Evolutionary conservation across 2,797 vertebrate genomes (phyloP).

Genomic region (Sternarchorhynchus goeldii): DNA sequence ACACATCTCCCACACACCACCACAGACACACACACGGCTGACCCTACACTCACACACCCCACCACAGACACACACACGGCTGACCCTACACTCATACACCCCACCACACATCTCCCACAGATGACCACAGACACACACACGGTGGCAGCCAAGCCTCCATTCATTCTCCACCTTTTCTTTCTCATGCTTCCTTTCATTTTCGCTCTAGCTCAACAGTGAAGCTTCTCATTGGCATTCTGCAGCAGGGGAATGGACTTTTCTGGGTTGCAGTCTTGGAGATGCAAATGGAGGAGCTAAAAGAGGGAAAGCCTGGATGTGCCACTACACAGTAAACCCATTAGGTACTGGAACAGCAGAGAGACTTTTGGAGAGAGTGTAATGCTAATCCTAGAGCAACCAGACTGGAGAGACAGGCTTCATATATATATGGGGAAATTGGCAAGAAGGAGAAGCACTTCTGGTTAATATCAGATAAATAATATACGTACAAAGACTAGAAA

Average conservation of each 20-base stretch:
- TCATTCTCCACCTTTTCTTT: background rate
- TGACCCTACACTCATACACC: slow-evolving; percentile 19
- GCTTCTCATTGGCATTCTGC: background rate
- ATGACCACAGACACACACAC: background rate
- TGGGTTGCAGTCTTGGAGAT: slow-evolving; percentile 26
- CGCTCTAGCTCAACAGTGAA: slow-evolving; percentile 7
- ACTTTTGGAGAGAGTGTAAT: slow-evolving; percentile 8
- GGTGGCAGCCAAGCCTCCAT: background rate
- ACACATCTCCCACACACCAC: slow-evolving; percentile 30
- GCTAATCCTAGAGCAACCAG: slow-evolving; percentile 23
- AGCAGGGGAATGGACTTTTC: slow-evolving; percentile 4
- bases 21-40: slow-evolving; percentile 16
- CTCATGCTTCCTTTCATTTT: background rate
- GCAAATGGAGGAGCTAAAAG: slow-evolving; percentile 26
- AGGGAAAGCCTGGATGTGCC: slow-evolving; percentile 14
- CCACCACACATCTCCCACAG: slow-evolving; percentile 16
- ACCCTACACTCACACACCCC: slow-evolving; percentile 14
- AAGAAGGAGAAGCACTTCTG: slow-evolving; percentile 6
- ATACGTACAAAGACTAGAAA: slow-evolving; percentile 25
- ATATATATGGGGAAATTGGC: slow-evolving; percentile 29
- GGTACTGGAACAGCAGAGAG: background rate
- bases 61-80: slow-evolving; percentile 6
- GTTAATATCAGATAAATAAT: slow-evolving; percentile 41
- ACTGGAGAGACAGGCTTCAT: slow-evolving; percentile 20
- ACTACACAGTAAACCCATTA: slow-evolving; percentile 41